phyloP scores from a whole-genome alignment of 2,113 vertebrate genomes.

The Eleginops maclovinus region DNA sequence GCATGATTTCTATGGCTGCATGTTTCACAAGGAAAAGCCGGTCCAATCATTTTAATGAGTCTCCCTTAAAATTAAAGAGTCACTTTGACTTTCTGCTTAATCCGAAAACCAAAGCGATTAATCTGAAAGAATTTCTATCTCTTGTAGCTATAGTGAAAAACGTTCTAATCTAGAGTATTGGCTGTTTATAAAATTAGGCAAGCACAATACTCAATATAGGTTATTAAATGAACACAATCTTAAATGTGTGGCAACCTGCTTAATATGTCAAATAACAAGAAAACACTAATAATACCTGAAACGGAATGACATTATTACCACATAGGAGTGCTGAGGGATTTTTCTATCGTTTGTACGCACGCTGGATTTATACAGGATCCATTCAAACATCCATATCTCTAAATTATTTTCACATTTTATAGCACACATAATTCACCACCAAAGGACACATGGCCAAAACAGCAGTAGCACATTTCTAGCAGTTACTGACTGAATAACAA shows the following conservation, averaged over 20 bases:
- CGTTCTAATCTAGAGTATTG: background rate
- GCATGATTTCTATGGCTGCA: background rate
- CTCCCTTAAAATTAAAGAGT: slow-evolving; percentile 16
- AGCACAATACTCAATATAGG: background rate
- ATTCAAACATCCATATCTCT: background rate
- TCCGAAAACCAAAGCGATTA: background rate
- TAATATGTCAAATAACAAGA: background rate
- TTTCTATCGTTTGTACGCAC: background rate
- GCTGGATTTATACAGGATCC: slow-evolving; percentile 3
- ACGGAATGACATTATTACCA: background rate
- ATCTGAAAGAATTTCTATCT: background rate
- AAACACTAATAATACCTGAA: background rate
- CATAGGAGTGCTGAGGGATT: background rate
- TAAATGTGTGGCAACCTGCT: too few relatives aligned
- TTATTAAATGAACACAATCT: background rate
- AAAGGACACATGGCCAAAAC: slow-evolving; percentile 12
- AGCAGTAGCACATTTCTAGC: slow-evolving; percentile 38
- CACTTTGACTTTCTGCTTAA: background rate
- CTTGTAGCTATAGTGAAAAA: background rate
- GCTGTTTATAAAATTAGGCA: background rate
- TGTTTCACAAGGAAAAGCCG: slow-evolving; percentile 10
- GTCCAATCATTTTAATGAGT: slow-evolving; percentile 29
- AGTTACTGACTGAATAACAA: slow-evolving; percentile 49
- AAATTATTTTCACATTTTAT: slow-evolving; percentile 9
- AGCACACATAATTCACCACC: slow-evolving; percentile 7